Base-by-base conservation (phyloP, 2,797 vertebrate genomes). In the Lepus oiostolus region DNA sequence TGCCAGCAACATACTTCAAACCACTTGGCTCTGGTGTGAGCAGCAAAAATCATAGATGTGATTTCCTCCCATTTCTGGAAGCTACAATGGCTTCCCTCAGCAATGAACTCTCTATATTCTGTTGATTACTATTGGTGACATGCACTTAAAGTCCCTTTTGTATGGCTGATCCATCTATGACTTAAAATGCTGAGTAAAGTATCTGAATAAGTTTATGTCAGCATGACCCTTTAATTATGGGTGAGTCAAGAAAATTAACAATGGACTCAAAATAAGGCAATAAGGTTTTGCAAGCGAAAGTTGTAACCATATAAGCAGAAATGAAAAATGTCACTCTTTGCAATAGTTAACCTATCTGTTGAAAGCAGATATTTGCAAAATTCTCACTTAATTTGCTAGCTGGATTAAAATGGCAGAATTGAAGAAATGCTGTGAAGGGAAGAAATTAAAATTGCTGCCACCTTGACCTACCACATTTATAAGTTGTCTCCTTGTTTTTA, bases 21-120 rank as follows among this genome's bases (percentile, higher is more conserved):
- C 47, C 58, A 68, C 12, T 19, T 30, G 4, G 71, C 22, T 63
- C 84, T 32, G 58, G 13, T 74, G 12, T 68, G 72, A n/a, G 65
- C 28, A 75, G n/a, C 30, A 85, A 19, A 88, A 75, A 91, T 70
- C 60, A 68, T 84, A 11, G 6, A 30, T 68, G 8, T 84, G 50
- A 38, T 84, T 94, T 79, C 72, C 42, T 80, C 26, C 21, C 11
- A 42, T 35, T 91, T 88, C 63, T 85, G 58, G 80, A 30, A 72
- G 30, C 30, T 79, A 17, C 35, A 54, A n/a, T 19, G 28, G 32
- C 52, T 38, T 65, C 85, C 54, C 26, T 50, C 11, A n/a, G 52
- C 52, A 71, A 79, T 5, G 42, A 75, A 28, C 22, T 85, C 32
- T 75, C 52, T 70, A 10, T 71, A n/a, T n/a, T 91, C 62, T 65